Evolutionary conservation across 2,888 invertebrate species (phyloP), one percentile per base, ranked within the genome.

Genomic region (Dascillus cervinus): DNA sequence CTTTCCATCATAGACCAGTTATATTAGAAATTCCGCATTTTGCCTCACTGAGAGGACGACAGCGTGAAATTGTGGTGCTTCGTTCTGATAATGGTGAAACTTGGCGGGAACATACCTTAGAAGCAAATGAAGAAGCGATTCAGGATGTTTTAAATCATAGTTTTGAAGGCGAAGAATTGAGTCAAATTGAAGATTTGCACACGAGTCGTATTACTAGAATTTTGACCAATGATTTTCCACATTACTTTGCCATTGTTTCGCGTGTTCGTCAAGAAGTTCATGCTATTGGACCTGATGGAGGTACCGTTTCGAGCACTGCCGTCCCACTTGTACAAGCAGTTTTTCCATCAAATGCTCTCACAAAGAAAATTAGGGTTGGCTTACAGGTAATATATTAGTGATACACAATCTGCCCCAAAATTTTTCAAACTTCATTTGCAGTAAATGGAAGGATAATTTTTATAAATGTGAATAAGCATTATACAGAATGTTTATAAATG

Each of bases 351-450:
- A 86, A 88, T 47, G 95, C 98, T 22, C 77, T 98, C 26, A 98
- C 96, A n/a, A 98, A 98, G 71, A 92, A 94, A 65, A 98, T 98
- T 68, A 86, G 91, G 70, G 96, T 98, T 52, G 95, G 95, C 41
- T 75, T 96, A 41, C 95, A 95, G 74, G 84, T 82, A 65, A 64
- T 52, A n/a, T n/a, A n/a, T n/a, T n/a, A n/a, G n/a, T n/a, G n/a
- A n/a, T n/a, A n/a, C n/a, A n/a, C n/a, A n/a, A n/a, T n/a, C n/a
- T n/a, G n/a, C n/a, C n/a, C n/a, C n/a, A n/a, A n/a, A n/a, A n/a
- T n/a, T n/a, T n/a, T n/a, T n/a, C n/a, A n/a, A n/a, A n/a, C n/a
- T n/a, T n/a, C n/a, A n/a, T n/a, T n/a, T n/a, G n/a, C n/a, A n/a
- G n/a, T n/a, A n/a, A n/a, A n/a, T n/a, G n/a, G n/a, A n/a, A n/a